Percentiles rank a stretch among this genome's conserved stretches.
Conservation (phyloP, 30 jellyfish, hydroid and myxozoan genomes). For the Pelagia noctiluca region DNA sequence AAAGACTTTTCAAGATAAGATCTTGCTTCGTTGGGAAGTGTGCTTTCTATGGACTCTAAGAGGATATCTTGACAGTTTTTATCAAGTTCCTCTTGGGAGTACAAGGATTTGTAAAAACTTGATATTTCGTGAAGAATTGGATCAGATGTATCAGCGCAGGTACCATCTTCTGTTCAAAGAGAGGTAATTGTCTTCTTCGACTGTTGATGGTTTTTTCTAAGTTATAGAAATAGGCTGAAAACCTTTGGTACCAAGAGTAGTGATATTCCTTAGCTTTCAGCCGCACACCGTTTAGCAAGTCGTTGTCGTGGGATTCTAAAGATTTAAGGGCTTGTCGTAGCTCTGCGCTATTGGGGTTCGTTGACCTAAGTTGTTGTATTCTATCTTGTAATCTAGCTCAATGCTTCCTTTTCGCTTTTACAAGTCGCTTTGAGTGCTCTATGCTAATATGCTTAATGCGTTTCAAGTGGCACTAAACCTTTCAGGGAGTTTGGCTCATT, state of each 20-base stretch:
- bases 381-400: neutral
- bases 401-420: neutral
- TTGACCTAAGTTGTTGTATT: no score
- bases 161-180: neutral
- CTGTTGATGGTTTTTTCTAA: neutral
- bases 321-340: no score
- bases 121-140: neutral
- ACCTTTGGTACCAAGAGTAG: neutral
- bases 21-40: no score
- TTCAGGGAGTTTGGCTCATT: no score
- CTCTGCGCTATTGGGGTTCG: no score
- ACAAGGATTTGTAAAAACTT: neutral
- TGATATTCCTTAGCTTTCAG: neutral
- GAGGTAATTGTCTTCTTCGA: neutral
- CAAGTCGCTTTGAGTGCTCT: neutral
- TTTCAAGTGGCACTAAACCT: no score
- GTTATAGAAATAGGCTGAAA: neutral
- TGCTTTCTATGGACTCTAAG: neutral
- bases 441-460: neutral
- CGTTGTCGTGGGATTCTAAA: no score
- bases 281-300: neutral
- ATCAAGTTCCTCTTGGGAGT: neutral
- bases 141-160: neutral
- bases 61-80: constrained; percentile 7
- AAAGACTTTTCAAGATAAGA: neutral